Base-by-base conservation (phyloP, 2,797 vertebrate genomes). In the Sebastes itinus region DNA sequence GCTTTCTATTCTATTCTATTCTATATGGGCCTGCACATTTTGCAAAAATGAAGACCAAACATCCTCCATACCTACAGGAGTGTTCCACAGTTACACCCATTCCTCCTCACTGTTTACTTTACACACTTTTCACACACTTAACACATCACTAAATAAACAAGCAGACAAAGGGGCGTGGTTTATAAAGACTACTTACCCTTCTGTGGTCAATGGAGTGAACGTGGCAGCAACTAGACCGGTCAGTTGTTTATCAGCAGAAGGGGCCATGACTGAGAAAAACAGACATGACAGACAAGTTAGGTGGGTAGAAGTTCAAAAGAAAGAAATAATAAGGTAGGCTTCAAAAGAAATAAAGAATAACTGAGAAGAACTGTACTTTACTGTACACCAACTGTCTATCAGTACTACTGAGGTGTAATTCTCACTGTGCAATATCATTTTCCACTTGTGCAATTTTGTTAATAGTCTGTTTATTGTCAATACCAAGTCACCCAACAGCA, bases 151-250 rank as follows among this genome's bases (percentile, higher is more conserved):
- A 7, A 77, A 20, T 33, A 58, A 58, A 4, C 4, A 30, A 3
- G 23, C 25, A 60, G 12, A 56, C 2, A 23, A 61, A 30, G 2
- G 3, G 2, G 28, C 27, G 9, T 2, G 11, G 3, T 23, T 61
- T 25, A 0, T 28, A 0, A 49, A 23, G 10, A 5, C 5, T 13
- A 13, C 90, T 95, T 95, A 99, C 98, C 97, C 96, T 59, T 97
- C 54, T 2, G 92, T 14, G 3, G 96, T 97, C 87, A 99, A 94
- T 0, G 98, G 98, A 8, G 98, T 99, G 82, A 99, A 92, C 1
- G 97, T 96, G 13, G 98, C 98, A 54, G 98, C 98, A 52, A 99
- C 92, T 6, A 99, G 95, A 54, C 97, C 97, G 7, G 83, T 92
- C 23, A 97, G 83, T 68, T 94, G 97, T 85, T 92, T 94, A 12